Conservation (phyloP, 2,797 vertebrate genomes). For the Peromyscus nudipes region DNA sequence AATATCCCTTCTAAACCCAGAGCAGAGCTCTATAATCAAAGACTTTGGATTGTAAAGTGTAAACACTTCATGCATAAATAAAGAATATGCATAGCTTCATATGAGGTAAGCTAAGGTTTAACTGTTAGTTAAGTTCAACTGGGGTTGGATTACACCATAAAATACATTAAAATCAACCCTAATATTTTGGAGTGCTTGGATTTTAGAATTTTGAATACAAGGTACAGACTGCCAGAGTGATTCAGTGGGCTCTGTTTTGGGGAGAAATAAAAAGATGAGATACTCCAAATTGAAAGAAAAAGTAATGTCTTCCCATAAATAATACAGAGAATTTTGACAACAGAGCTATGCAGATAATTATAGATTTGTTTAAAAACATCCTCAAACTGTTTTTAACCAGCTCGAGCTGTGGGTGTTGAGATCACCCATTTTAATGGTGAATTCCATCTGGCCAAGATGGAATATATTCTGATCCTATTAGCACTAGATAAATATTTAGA, state of each 20-base stretch:
- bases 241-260: not conserved
- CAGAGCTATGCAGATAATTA: not conserved
- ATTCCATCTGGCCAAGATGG: not conserved
- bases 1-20: not conserved
- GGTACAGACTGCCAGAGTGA: not conserved
- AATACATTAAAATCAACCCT: not conserved
- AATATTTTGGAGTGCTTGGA: not conserved
- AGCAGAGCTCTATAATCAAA: not conserved
- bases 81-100: not conserved
- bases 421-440: constrained; percentile 6
- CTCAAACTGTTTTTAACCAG: not conserved
- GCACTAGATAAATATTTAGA: constrained; percentile 61
- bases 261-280: not conserved
- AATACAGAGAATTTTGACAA: constrained; percentile 27
- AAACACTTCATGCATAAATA: not conserved
- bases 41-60: not conserved
- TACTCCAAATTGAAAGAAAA: not conserved
- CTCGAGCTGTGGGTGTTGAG: not conserved
- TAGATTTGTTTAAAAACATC: not conserved
- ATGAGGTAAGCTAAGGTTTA: not conserved
- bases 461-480: not conserved
- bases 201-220: constrained; percentile 15
- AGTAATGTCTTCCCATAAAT: not conserved
- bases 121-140: not conserved
- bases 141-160: not conserved